Base-by-base conservation (phyloP, 2,797 vertebrate genomes). In the Hephaestus fuliginosus region DNA sequence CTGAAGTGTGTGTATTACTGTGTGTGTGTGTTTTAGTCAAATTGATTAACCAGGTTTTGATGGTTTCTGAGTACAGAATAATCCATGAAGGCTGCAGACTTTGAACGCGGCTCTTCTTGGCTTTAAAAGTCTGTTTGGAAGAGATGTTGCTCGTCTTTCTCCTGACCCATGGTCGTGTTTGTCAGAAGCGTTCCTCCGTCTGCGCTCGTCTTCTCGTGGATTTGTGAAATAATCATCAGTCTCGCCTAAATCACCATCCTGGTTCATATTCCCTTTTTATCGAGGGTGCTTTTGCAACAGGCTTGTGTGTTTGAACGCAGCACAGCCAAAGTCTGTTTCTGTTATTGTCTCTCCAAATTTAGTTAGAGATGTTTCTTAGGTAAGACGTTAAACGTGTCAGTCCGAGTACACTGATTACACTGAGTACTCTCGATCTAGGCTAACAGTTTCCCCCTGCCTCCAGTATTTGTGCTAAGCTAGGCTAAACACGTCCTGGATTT, bases 151-250 rank as follows among this genome's bases (percentile, higher is more conserved):
- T 48, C 77, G 60, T 72, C 69, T 70, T 76, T 48, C 36, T 60
- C 46, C 69, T 60, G 79, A 74, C 76, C 66, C 51, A 61, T 25
- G 61, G 60, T 86, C 88, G 84, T 90, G 88, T 93, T 87, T 85
- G 86, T 39, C 10, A 6, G 14, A 15, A 13, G 33, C 28, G 0
- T 1, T 10, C 20, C 18, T 60, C 55, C 3, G 18, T 13, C 33
- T 36, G 33, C 33, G 10, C 22, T 48, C 7, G 25, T 5, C 13
- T 15, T 28, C 14, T 61, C 12, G 36, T 43, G 58, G 49, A 52
- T 20, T 12, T 22, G 33, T 36, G 33, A 36, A 36, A 36, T 36
- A 25, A 7, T 36, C 33, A 36, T 36, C 20, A 12, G 28, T 57
- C 25, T 4, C 13, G 5, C n/a, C 4, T 7, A 22, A 28, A 14